Conservation (phyloP, 2,113 vertebrate genomes). For the Corythaixoides concolor region DNA sequence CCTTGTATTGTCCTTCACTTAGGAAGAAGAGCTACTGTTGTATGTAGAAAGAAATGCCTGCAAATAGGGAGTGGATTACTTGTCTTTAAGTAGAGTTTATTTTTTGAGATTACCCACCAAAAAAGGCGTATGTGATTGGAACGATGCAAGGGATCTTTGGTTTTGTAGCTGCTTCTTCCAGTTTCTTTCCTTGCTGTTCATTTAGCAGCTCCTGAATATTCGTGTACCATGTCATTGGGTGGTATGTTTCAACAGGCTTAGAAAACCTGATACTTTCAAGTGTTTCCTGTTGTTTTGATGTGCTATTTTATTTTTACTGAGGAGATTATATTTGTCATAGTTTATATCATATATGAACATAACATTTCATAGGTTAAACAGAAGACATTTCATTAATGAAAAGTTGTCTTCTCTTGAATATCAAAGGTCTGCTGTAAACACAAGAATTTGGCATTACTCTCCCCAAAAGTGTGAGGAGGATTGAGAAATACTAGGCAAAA, state of each 20-base stretch:
- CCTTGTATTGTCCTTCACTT: not conserved
- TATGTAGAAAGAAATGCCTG: not conserved
- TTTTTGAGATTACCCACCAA: slow-evolving; percentile 22
- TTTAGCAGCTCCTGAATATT: not conserved
- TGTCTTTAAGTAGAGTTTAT: not conserved
- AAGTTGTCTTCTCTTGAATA: not conserved
- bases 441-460: not conserved
- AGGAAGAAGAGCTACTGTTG: not conserved
- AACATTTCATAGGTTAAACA: not conserved
- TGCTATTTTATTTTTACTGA: not conserved
- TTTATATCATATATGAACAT: not conserved
- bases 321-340: not conserved
- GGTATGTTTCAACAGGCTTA: not conserved
- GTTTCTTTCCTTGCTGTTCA: not conserved
- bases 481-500: not conserved
- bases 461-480: not conserved
- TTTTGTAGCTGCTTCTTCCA: not conserved
- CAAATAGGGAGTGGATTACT: not conserved
- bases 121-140: not conserved
- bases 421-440: not conserved
- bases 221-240: not conserved
- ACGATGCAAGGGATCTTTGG: not conserved
- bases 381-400: not conserved
- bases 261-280: not conserved
- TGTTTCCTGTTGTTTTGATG: not conserved